Base-by-base conservation (phyloP, 2,888 invertebrate genomes). In the Galerucella pusilla region DNA sequence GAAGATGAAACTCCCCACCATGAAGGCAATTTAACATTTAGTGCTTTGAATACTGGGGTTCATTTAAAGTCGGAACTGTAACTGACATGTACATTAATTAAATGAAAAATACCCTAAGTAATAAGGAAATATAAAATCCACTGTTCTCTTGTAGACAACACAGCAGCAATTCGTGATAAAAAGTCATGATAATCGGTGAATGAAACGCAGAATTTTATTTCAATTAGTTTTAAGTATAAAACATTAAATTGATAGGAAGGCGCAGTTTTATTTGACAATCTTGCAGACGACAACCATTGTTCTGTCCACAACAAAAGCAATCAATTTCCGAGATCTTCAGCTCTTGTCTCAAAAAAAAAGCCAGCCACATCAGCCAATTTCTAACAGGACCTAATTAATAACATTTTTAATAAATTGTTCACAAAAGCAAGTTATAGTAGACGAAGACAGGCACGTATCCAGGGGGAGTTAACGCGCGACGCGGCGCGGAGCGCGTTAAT, bases 181-280 rank as follows among this genome's bases (percentile, higher is more conserved):
- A 52, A 52, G 0, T n/a, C 52, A 52, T n/a, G 52, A n/a, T n/a
- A 6, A 52, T 52, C n/a, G 52, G n/a, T 52, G n/a, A 52, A 52
- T 52, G 52, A 1, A 52, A 52, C 52, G 7, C 52, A 52, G 52
- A 14, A 52, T 52, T 52, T 52, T 52, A 52, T 52, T n/a, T 14
- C 52, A 52, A 52, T 52, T 52, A 52, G 52, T 52, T 7, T 52
- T 52, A 52, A 52, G 52, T 52, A 52, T 52, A 52, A 52, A 52
- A n/a, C 52, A 52, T 52, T 52, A n/a, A 52, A 52, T 52, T 52
- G 2, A n/a, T 52, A 52, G 52, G 5, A 6, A 52, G 52, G 6
- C 12, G n/a, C 14, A 7, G 12, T n/a, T 52, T 52, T 52, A 52
- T 52, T 52, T 52, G 52, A 52, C 52, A 52, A 52, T 52, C n/a